Conservation (phyloP, 2,113 vertebrate genomes). For the Cathartes aura region DNA sequence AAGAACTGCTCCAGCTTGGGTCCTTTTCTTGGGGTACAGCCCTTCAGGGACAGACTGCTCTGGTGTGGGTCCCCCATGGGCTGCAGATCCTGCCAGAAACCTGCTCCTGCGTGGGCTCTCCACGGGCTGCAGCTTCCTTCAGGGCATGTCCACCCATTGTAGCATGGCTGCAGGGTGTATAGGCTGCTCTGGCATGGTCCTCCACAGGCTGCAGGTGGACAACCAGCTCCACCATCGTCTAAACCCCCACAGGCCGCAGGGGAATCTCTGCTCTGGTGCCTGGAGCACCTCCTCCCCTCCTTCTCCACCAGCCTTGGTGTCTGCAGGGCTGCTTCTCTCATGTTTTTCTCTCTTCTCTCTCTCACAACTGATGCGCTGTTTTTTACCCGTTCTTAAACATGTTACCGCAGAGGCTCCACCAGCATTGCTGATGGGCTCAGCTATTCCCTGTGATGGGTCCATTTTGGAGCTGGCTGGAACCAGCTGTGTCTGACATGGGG, state of each 20-base stretch:
- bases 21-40: no score
- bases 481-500: neutral
- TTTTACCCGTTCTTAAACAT: neutral
- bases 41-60: neutral
- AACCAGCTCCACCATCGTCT: neutral
- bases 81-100: neutral
- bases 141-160: neutral
- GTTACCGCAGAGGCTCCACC: neutral
- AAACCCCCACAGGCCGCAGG: neutral
- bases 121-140: neutral
- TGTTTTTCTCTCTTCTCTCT: neutral
- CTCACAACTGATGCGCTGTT: rapidly evolving
- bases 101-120: neutral
- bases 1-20: neutral
- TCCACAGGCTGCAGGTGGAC: neutral
- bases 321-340: neutral
- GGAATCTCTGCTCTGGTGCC: neutral
- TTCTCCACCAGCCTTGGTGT: neutral
- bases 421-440: neutral
- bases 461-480: neutral
- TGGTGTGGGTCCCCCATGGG: no score
- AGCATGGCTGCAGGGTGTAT: neutral
- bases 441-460: neutral
- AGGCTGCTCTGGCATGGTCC: neutral
- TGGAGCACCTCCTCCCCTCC: neutral